A percentile compares a stretch with the other conserved stretches of the same genome.
Conservation (phyloP, 2,888 invertebrate genomes). For the Schizaphis graminum region DNA sequence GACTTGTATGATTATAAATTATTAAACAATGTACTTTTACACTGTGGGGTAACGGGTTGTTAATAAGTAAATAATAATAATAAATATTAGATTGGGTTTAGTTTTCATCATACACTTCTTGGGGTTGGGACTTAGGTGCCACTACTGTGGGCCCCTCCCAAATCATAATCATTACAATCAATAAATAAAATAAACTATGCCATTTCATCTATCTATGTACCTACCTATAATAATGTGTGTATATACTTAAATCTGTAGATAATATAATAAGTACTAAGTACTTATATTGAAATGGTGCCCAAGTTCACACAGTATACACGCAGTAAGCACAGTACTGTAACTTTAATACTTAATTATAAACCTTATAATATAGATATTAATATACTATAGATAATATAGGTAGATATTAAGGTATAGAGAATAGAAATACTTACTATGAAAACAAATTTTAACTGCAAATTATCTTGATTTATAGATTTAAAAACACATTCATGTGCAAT, state of each 20-base stretch:
- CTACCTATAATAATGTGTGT: background rate
- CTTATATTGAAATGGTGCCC: background rate
- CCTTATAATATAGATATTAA: background rate
- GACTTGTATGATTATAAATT: no score
- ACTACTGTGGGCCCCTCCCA: background rate
- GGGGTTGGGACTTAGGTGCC: background rate
- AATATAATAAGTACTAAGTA: background rate
- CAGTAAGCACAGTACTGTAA: background rate
- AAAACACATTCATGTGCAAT: constrained; percentile 20
- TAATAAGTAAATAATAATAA: background rate
- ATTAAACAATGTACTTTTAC: background rate
- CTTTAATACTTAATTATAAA: background rate
- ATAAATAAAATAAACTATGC: background rate
- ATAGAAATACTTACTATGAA: constrained; percentile 49
- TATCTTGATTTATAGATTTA: background rate
- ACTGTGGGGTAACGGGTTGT: background rate
- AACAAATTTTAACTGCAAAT: constrained; percentile 56
- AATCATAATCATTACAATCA: background rate
- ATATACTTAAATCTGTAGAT: background rate
- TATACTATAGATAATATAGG: no score
- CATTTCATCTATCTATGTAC: background rate
- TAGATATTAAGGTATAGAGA: background rate
- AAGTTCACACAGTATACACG: background rate
- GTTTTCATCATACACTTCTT: background rate
- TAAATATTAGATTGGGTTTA: background rate